A percentile compares a stretch with the other conserved stretches of the same genome.
phyloP scores from a whole-genome alignment of 2,113 vertebrate species.

The Siniperca knerii region DNA sequence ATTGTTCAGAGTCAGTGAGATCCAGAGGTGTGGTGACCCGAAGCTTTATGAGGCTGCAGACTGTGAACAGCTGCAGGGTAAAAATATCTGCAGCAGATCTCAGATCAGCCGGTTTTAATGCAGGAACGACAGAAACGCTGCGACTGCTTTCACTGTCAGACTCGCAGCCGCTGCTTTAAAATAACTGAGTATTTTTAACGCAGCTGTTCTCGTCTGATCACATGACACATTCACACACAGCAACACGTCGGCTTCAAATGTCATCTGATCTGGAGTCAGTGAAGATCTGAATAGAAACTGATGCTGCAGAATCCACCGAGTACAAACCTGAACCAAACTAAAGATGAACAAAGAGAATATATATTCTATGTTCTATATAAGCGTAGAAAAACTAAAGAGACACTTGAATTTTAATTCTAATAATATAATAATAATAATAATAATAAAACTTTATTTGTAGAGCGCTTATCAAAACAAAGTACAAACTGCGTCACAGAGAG shows the following conservation, averaged over 20 bases:
- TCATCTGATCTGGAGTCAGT: neutral
- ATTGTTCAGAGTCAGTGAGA: neutral
- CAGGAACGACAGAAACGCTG: slow-evolving; percentile 21
- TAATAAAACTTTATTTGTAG: too few relatives aligned
- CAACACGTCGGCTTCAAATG: neutral
- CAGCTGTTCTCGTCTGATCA: slow-evolving; percentile 3
- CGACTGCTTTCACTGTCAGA: slow-evolving; percentile 4
- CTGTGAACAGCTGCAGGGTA: slow-evolving; percentile 30
- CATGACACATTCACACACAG: neutral
- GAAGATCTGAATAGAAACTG: neutral
- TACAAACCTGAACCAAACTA: too few relatives aligned
- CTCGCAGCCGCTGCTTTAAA: neutral
- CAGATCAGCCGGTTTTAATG: neutral
- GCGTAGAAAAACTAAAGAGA: too few relatives aligned
- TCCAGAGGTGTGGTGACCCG: slow-evolving; percentile 16
- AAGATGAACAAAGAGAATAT: too few relatives aligned
- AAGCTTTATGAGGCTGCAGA: neutral
- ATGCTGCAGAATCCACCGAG: neutral
- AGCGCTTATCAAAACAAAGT: too few relatives aligned
- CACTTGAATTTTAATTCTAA: too few relatives aligned
- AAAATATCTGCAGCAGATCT: slow-evolving; percentile 27
- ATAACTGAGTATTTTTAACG: slow-evolving; percentile 27
- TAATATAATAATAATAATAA: too few relatives aligned
- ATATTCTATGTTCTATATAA: too few relatives aligned
- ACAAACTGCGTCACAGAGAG: too few relatives aligned